Conservation (phyloP, 2,797 vertebrate genomes). For the Cephalopachus bancanus region DNA sequence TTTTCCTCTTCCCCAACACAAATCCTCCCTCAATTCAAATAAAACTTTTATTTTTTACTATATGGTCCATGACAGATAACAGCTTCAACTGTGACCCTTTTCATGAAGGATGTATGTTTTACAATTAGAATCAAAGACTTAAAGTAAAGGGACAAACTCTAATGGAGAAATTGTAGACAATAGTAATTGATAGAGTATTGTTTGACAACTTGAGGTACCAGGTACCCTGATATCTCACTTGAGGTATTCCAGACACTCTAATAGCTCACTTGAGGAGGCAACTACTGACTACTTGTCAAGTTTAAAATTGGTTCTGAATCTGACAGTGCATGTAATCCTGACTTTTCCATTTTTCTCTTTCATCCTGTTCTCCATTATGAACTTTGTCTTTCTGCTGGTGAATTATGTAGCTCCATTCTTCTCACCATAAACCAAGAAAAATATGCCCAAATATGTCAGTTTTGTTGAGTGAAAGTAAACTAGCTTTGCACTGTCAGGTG, state of each 20-base stretch:
- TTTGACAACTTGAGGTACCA: constrained; percentile 6
- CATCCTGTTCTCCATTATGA: constrained; percentile 55
- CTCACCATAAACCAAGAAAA: constrained; percentile 75
- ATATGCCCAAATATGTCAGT: constrained; percentile 76
- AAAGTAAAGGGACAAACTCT: constrained; percentile 37
- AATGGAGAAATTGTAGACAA: constrained; percentile 42
- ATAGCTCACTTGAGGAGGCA: not conserved
- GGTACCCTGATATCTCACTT: not conserved
- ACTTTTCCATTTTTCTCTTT: constrained; percentile 67
- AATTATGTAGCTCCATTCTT: constrained; percentile 67
- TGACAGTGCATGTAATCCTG: not conserved
- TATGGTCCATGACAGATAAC: not conserved
- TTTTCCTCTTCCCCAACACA: constrained; percentile 13
- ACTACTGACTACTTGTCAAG: constrained; percentile 36
- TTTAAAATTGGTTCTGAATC: constrained; percentile 49
- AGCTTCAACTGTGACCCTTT: constrained; percentile 22
- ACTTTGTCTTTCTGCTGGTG: constrained; percentile 43
- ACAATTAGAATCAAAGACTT: constrained; percentile 57
- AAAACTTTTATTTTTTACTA: not conserved
- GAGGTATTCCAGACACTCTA: not conserved
- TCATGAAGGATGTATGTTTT: constrained; percentile 41
- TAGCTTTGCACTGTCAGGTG: constrained; percentile 76
- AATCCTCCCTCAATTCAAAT: constrained; percentile 33
- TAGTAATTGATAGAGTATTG: not conserved
- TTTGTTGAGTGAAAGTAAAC: constrained; percentile 79